phyloP scores from a whole-genome alignment of 2,113 vertebrate genomes.

The Circaetus cinerascens region DNA sequence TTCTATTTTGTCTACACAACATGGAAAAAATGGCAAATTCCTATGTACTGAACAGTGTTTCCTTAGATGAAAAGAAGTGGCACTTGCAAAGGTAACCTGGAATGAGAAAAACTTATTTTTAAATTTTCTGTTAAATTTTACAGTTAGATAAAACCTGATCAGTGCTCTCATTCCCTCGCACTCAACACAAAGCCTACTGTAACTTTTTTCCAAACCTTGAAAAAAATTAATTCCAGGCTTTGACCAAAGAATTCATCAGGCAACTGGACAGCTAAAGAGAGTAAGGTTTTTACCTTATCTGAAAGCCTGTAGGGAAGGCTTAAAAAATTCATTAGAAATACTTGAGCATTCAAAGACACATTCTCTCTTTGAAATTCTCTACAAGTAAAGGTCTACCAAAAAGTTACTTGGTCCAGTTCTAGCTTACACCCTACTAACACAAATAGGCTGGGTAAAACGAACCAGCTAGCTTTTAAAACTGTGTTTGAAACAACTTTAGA shows the following conservation, averaged over 20 bases:
- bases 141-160: not conserved
- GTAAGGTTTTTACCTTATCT: not conserved
- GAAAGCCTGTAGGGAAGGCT: not conserved
- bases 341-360: not conserved
- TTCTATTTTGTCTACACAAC: not conserved
- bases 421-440: not conserved
- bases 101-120: not conserved
- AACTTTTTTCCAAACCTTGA: not conserved
- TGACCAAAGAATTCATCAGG: not conserved
- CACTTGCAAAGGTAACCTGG: not conserved
- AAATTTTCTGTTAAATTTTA: not conserved
- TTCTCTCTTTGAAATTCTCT: not conserved
- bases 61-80: not conserved
- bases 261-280: not conserved
- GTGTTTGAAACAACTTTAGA: not conserved
- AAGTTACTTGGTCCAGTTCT: not conserved
- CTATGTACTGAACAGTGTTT: not conserved
- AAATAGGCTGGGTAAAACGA: not conserved
- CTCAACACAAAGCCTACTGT: not conserved
- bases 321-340: not conserved
- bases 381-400: not conserved
- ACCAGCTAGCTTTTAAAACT: not conserved
- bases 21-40: not conserved
- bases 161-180: not conserved
- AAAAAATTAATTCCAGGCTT: not conserved